These are phyloP conservation scores for Typhlichthys eigenmanni DNA, from an alignment of 2,797 vertebrate species.

Conservation along the genomic window DNA sequence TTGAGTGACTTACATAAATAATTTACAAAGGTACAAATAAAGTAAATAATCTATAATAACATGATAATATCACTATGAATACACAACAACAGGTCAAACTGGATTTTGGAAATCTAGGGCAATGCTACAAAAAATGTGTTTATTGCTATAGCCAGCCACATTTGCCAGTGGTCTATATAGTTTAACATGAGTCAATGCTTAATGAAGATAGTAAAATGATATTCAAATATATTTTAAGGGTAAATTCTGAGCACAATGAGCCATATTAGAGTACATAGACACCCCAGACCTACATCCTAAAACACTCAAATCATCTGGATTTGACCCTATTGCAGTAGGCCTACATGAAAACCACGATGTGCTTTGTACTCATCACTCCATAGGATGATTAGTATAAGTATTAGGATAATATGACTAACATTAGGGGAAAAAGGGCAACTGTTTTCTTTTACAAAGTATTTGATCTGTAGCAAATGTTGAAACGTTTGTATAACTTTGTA, in stretches of 20 bases:
- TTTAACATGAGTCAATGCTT: too few species aligned
- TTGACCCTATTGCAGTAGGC: not conserved
- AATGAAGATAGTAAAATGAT: conserved; percentile 9
- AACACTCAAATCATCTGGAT: not conserved
- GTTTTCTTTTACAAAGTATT: too few species aligned
- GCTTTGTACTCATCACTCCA: too few species aligned
- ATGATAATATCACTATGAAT: not conserved
- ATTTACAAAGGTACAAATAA: too few species aligned
- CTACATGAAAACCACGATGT: not conserved
- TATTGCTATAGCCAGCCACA: not conserved
- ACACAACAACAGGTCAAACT: not conserved
- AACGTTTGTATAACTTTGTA: too few species aligned
- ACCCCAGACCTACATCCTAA: not conserved
- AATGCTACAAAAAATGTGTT: conserved; percentile 7
- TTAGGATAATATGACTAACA: not conserved
- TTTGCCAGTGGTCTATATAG: conserved; percentile 13
- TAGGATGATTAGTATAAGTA: not conserved
- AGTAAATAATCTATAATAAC: too few species aligned
- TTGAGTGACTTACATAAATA: too few species aligned
- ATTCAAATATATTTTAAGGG: conserved; percentile 54
- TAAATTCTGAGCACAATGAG: conserved; percentile 45
- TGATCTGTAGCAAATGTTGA: too few species aligned
- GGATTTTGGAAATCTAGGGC: conserved; percentile 1
- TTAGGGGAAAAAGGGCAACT: not conserved
- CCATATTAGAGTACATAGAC: conserved; percentile 31